Evolutionary conservation across 1,140 invertebrate genomes (phyloP), one percentile per base, ranked within the genome.

Genomic region (Penaeus indicus): DNA sequence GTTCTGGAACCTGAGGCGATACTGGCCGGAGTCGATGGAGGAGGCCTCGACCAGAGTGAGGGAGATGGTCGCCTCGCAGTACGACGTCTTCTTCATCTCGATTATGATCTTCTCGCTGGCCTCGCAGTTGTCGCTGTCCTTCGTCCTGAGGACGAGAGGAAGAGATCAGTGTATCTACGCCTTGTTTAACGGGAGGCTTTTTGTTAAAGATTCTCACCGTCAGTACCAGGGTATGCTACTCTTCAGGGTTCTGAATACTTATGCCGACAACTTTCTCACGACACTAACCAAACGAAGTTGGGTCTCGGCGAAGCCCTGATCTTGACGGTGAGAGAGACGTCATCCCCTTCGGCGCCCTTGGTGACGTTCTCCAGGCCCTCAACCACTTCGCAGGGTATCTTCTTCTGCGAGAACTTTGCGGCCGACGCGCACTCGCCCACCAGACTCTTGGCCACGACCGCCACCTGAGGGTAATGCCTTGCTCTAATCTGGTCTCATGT

Each of bases 311-410:
- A 90, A 2, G 83, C 90, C 25, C 75, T 86, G 25, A 90, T 87
- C 80, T 61, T 67, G 47, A 89, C 90, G 16, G 25, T 84, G 1
- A 90, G 72, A 54, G 85, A 89, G 10, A 90, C 80, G 72, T 89
- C 90, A 11, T 90, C 90, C 8, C 90, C 90, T 77, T 90, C 90
- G 38, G 88, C 69, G 22, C 88, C 90, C 27, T 75, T 82, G 32
- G 90, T 90, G 5, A 89, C 72, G 62, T 90, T 90, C 10, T 90
- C 88, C 3, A 90, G 88, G 3, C 88, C 88, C 16, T 86, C 85
- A 5, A 90, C 85, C 1, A 90, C 72, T 27, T 87, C 85, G 80
- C 90, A 90, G 21, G 85, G 69, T 47, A 90, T 32, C 42, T 83
- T 90, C 86, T 89, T 84, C 85, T 90, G 90, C 19, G 69, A 84